Conservation (phyloP, 2,797 vertebrate species). For the Schizothorax lantsangensis region DNA sequence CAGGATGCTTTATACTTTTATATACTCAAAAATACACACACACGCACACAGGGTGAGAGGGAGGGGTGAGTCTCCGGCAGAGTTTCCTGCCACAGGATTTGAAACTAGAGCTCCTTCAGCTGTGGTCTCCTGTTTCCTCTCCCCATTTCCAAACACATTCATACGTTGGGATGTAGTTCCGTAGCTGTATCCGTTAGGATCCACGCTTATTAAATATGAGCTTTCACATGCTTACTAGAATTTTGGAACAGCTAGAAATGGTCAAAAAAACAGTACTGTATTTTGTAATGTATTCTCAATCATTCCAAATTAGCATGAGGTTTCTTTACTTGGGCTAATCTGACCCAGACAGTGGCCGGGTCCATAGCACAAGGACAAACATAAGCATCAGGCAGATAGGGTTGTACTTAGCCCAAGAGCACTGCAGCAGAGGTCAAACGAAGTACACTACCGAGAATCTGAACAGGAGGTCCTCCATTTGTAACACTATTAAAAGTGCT, state of each 20-base stretch:
- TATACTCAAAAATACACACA: slow-evolving; percentile 32
- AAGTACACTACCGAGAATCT: neutral
- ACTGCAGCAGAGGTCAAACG: slow-evolving; percentile 4
- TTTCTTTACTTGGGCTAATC: slow-evolving; percentile 14
- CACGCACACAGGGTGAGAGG: slow-evolving; percentile 31
- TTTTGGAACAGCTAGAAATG: neutral
- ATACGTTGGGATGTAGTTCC: slow-evolving; percentile 38
- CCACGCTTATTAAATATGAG: slow-evolving; percentile 23
- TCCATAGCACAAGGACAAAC: slow-evolving; percentile 32
- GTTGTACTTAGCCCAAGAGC: slow-evolving; percentile 10
- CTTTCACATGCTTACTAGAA: neutral
- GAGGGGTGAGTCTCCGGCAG: slow-evolving; percentile 58
- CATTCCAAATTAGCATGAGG: slow-evolving; percentile 8
- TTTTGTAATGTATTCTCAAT: neutral
- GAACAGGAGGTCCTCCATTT: neutral
- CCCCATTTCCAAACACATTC: slow-evolving; percentile 56
- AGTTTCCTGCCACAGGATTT: slow-evolving; percentile 68
- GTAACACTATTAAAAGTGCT: neutral
- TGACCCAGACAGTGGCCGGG: neutral
- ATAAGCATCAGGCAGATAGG: slow-evolving; percentile 13
- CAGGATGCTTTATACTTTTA: slow-evolving; percentile 43
- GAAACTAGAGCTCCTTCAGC: slow-evolving; percentile 66
- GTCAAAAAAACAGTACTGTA: neutral
- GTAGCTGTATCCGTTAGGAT: slow-evolving; percentile 30
- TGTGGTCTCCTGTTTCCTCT: slow-evolving; percentile 66